Conservation (phyloP, 2,797 vertebrate species). For the Epinephelus coioides region DNA sequence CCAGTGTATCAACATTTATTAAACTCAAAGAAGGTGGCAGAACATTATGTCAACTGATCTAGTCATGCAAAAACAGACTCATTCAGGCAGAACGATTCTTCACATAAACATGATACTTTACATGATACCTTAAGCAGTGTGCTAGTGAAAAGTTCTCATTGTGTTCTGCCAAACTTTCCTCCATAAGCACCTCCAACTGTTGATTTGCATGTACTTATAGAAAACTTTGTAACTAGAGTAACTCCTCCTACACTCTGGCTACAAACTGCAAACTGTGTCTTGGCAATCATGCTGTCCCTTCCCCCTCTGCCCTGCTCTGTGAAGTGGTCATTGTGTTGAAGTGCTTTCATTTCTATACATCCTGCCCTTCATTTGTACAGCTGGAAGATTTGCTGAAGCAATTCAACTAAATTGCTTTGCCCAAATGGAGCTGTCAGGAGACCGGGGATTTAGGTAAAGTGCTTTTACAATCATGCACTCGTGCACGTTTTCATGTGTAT, state of each 20-base stretch:
- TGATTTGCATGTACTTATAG: background rate
- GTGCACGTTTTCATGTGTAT: slow-evolving; percentile 17
- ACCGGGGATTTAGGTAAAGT: slow-evolving; percentile 50
- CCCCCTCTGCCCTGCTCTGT: slow-evolving; percentile 31
- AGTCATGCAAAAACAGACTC: too few species aligned
- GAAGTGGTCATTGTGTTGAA: slow-evolving; percentile 40
- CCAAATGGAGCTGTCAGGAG: slow-evolving; percentile 43
- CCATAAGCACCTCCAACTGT: background rate
- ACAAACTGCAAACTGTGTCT: slow-evolving; percentile 8
- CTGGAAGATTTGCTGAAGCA: slow-evolving; percentile 59
- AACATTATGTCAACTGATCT: too few species aligned
- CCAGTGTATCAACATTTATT: too few species aligned
- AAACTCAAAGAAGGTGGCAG: too few species aligned
- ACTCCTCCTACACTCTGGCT: background rate
- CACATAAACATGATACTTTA: too few species aligned
- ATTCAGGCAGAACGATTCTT: too few species aligned
- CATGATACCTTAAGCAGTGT: too few species aligned
- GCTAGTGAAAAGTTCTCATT: background rate
- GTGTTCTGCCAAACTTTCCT: background rate
- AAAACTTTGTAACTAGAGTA: background rate
- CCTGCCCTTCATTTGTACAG: slow-evolving; percentile 73
- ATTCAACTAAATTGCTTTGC: slow-evolving; percentile 64
- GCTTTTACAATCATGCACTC: slow-evolving; percentile 42
- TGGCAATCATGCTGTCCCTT: background rate
- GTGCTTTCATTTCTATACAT: slow-evolving; percentile 53